A percentile compares a stretch with the other conserved stretches of the same genome.
Evolutionary conservation across 2,113 vertebrate species (phyloP).

Genomic region (Columba janthina): DNA sequence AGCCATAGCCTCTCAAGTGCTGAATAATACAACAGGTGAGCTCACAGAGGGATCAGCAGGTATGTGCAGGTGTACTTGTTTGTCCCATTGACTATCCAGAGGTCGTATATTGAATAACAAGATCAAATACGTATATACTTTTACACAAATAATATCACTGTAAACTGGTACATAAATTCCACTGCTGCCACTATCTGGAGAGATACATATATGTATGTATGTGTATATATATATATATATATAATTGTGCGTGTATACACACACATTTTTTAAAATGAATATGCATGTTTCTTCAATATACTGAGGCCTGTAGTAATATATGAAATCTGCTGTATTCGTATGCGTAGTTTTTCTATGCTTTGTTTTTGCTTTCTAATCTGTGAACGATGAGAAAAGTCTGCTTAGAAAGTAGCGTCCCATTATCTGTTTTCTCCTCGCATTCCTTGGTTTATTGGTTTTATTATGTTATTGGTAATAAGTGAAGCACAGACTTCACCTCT

Average conservation of each 20-base stretch:
- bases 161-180: background rate
- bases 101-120: background rate
- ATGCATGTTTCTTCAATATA: background rate
- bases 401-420: background rate
- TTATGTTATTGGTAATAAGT: background rate
- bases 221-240: background rate
- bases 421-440: background rate
- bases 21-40: slow-evolving; percentile 92
- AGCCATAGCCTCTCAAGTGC: slow-evolving; percentile 86
- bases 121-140: background rate
- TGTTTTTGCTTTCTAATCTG: background rate
- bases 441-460: background rate
- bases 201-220: background rate
- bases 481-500: background rate
- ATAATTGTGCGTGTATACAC: background rate
- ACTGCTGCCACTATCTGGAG: background rate
- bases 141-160: background rate
- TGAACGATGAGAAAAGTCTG: background rate
- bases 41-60: background rate
- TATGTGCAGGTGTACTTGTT: background rate
- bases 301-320: background rate
- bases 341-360: background rate
- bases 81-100: background rate
- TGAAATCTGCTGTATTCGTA: background rate
- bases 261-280: background rate